A percentile compares a stretch with the other conserved stretches of the same genome.
Conservation (phyloP, 2,797 vertebrate genomes). For the Gephyroberyx darwinii region DNA sequence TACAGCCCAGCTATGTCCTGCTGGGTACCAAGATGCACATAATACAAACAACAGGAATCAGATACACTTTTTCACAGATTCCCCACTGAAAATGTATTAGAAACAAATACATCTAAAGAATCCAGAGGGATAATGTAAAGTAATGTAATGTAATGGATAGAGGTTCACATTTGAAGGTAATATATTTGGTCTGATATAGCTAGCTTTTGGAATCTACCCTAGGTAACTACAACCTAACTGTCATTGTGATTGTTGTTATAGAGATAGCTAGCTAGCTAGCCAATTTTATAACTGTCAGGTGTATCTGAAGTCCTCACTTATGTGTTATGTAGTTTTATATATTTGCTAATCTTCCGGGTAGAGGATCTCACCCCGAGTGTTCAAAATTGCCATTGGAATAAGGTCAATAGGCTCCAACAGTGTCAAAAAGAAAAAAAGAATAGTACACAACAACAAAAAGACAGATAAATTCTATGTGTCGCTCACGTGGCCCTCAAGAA, state of each 20-base stretch:
- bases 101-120: background rate
- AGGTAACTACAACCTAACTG: no score
- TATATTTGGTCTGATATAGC: no score
- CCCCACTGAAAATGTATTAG: background rate
- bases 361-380: no score
- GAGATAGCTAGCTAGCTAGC: background rate
- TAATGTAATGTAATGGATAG: no score
- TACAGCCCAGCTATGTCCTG: no score
- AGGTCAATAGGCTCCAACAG: background rate
- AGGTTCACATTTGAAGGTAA: no score
- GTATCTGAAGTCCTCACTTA: background rate
- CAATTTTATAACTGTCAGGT: background rate
- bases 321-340: background rate
- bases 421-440: background rate
- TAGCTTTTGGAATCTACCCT: no score
- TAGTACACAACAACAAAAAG: background rate
- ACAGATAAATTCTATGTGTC: background rate
- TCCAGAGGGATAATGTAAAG: background rate
- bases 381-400: background rate
- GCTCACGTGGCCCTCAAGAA: background rate
- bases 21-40: no score
- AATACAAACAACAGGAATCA: no score
- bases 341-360: no score
- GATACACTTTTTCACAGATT: no score
- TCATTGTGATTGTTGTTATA: background rate